These are phyloP conservation scores for Eulemur rubriventer DNA, from an alignment of 2,797 vertebrate genomes.

Conservation along the genomic window DNA sequence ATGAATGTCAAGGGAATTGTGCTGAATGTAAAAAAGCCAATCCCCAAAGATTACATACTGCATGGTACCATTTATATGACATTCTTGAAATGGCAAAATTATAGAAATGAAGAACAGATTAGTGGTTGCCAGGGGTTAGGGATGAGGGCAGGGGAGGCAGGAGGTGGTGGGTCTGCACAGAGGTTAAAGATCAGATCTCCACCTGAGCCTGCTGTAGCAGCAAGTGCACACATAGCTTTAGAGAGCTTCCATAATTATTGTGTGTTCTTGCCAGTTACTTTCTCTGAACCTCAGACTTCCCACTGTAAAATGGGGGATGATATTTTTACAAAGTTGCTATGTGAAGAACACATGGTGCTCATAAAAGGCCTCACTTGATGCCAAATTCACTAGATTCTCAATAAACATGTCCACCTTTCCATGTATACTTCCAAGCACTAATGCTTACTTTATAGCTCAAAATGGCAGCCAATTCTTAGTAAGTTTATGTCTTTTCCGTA, in stretches of 20 bases:
- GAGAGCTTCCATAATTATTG: background rate
- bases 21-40: background rate
- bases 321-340: background rate
- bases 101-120: background rate
- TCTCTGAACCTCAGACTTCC: background rate
- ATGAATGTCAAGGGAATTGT: background rate
- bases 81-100: constrained; percentile 1
- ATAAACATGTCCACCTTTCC: background rate
- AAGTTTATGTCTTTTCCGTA: background rate
- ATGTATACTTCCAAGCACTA: background rate
- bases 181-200: background rate
- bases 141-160: background rate
- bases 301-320: background rate
- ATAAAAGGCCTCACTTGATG: background rate
- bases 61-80: background rate
- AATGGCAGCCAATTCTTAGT: background rate
- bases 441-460: background rate
- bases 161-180: background rate
- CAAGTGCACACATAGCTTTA: background rate
- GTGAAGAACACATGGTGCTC: background rate
- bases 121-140: background rate
- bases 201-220: background rate
- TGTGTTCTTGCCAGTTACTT: background rate
- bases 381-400: background rate
- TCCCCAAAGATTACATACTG: background rate